phyloP scores from a whole-genome alignment of 2,888 invertebrate species.

The Chloroclystis v-ata region DNA sequence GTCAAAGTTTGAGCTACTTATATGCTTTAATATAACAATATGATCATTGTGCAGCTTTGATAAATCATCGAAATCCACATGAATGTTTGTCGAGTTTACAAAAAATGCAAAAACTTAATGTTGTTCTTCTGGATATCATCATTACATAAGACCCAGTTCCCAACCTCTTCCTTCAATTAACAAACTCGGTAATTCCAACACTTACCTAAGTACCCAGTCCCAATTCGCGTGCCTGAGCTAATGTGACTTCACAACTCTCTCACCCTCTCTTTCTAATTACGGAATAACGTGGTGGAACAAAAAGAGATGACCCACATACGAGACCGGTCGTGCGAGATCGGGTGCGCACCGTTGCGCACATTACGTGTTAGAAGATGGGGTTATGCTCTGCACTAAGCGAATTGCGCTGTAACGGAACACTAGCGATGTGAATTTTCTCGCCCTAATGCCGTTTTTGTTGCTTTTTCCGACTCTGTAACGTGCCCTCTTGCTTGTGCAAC shows the following conservation, averaged over 20 bases:
- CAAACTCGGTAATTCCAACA: not conserved
- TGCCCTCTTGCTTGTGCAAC: slow-evolving; percentile 58
- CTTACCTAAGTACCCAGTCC: slow-evolving; percentile 13
- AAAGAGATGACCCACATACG: slow-evolving; percentile 77
- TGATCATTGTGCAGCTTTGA: too few species aligned
- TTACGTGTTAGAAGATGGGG: slow-evolving; percentile 74
- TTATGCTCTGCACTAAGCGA: slow-evolving; percentile 66
- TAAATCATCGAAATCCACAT: too few species aligned
- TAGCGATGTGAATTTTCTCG: slow-evolving; percentile 75
- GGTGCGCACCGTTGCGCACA: slow-evolving; percentile 73
- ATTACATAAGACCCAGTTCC: not conserved
- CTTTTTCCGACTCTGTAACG: slow-evolving; percentile 63
- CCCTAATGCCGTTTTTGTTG: slow-evolving; percentile 69
- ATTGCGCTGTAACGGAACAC: slow-evolving; percentile 66
- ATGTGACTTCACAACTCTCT: slow-evolving; percentile 36
- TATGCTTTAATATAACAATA: too few species aligned
- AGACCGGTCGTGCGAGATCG: slow-evolving; percentile 76
- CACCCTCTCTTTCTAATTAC: slow-evolving; percentile 73
- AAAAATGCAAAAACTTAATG: too few species aligned
- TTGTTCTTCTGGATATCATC: too few species aligned
- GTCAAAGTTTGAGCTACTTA: too few species aligned
- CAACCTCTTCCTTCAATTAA: not conserved
- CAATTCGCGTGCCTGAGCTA: slow-evolving; percentile 24
- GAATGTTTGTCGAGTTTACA: too few species aligned
- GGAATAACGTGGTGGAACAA: slow-evolving; percentile 74